Evolutionary conservation across 2,113 vertebrate genomes (phyloP).

Genomic region (Oxygymnocypris stewartii): DNA sequence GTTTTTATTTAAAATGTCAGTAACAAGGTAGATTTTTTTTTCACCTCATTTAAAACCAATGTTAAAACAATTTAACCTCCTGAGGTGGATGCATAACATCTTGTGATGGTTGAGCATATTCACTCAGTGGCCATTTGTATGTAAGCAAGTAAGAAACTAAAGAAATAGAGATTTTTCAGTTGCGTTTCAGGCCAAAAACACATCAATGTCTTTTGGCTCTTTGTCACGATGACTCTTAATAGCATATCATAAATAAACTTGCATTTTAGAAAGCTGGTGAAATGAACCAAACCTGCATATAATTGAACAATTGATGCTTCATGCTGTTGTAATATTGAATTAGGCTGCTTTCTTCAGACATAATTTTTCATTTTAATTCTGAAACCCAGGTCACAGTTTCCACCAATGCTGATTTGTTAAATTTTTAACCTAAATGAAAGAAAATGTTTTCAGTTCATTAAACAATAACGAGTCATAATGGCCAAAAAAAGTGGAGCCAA

Average conservation of each 20-base stretch:
- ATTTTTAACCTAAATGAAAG: constrained; percentile 1
- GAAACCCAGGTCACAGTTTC: background rate
- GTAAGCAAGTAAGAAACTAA: no score
- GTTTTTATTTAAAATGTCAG: background rate
- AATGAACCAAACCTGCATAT: background rate
- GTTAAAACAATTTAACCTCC: no score
- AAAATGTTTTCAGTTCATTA: no score
- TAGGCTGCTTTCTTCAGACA: background rate
- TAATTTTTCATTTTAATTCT: background rate
- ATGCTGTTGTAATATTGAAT: background rate
- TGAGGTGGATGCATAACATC: no score
- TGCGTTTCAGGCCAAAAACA: background rate
- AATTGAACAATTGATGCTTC: background rate
- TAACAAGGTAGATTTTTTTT: background rate
- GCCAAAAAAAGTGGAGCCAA: no score
- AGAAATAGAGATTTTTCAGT: no score
- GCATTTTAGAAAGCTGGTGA: background rate
- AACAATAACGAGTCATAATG: no score
- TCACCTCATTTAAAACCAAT: no score
- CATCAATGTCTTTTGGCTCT: background rate
- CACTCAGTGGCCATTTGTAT: no score
- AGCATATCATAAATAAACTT: background rate
- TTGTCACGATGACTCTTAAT: background rate
- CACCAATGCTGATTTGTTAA: background rate
- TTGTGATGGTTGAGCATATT: no score